Conservation (phyloP, 2,113 vertebrate genomes). For the Dipodomys stephensi region DNA sequence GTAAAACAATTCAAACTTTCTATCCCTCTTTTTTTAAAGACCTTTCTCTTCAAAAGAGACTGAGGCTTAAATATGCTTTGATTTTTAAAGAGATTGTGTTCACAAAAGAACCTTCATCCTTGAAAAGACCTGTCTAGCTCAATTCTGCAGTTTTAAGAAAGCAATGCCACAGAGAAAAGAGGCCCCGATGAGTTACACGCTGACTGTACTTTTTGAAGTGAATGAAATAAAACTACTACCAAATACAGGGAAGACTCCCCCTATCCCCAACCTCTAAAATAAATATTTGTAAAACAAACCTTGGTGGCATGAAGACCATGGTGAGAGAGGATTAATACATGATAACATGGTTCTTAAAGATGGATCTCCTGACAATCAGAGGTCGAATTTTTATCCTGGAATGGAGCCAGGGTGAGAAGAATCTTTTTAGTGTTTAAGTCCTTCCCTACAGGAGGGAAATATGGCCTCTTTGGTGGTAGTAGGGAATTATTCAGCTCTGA, state of each 20-base stretch:
- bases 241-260: conserved; percentile 14
- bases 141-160: background rate
- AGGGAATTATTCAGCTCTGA: background rate
- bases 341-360: conserved; percentile 52
- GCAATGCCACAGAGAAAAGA: background rate
- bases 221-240: conserved; percentile 64
- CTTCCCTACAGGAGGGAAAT: background rate
- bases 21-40: conserved; percentile 52
- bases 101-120: conserved; percentile 33
- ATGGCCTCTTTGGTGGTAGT: background rate
- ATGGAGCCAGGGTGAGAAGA: conserved; percentile 3
- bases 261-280: conserved; percentile 35
- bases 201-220: conserved; percentile 34
- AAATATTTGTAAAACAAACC: conserved; percentile 64
- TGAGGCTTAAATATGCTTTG: conserved; percentile 13
- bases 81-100: conserved; percentile 38
- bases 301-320: conserved; percentile 22
- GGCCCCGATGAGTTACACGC: background rate
- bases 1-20: background rate
- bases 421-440: conserved; percentile 15
- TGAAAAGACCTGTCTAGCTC: conserved; percentile 13
- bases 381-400: conserved; percentile 39
- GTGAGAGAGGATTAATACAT: conserved; percentile 47
- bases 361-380: conserved; percentile 67
- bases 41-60: conserved; percentile 69